These are phyloP conservation scores for Psittacara wagleri DNA, from an alignment of 2,113 vertebrate species.

Conservation along the genomic window DNA sequence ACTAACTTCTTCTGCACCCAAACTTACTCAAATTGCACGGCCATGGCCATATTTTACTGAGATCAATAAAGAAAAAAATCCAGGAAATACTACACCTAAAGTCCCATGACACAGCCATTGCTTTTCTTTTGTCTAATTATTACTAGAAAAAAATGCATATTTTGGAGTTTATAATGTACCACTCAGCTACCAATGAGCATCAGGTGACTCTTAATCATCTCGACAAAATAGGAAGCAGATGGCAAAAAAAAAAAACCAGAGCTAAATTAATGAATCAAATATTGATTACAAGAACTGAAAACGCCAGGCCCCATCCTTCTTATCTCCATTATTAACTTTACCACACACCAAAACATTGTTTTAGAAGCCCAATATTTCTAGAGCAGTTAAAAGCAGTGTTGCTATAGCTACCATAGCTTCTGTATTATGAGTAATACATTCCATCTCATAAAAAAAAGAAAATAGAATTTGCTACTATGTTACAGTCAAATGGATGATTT, in stretches of 20 bases:
- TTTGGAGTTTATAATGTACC: neutral
- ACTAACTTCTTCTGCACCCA: neutral
- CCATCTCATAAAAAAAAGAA: conserved; percentile 18
- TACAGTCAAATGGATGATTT: neutral
- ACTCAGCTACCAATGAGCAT: neutral
- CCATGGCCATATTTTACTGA: neutral
- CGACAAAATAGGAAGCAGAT: conserved; percentile 45
- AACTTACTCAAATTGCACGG: neutral
- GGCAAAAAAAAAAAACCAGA: neutral
- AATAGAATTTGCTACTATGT: neutral
- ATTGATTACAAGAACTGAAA: conserved; percentile 55
- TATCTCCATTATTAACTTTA: conserved; percentile 20
- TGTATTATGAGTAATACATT: conserved; percentile 20
- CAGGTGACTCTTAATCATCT: conserved; percentile 10
- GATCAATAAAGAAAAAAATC: neutral
- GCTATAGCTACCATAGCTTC: conserved; percentile 62
- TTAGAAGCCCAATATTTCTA: neutral
- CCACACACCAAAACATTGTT: neutral
- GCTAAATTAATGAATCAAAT: conserved; percentile 39
- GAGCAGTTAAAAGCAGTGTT: conserved; percentile 10
- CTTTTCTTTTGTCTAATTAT: neutral
- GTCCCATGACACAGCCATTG: neutral
- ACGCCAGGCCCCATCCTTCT: conserved; percentile 43
- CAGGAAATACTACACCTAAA: neutral
- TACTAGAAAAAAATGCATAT: neutral